These are phyloP conservation scores for Phasia obesa DNA, from an alignment of 2,888 invertebrate species.

Conservation along the genomic window DNA sequence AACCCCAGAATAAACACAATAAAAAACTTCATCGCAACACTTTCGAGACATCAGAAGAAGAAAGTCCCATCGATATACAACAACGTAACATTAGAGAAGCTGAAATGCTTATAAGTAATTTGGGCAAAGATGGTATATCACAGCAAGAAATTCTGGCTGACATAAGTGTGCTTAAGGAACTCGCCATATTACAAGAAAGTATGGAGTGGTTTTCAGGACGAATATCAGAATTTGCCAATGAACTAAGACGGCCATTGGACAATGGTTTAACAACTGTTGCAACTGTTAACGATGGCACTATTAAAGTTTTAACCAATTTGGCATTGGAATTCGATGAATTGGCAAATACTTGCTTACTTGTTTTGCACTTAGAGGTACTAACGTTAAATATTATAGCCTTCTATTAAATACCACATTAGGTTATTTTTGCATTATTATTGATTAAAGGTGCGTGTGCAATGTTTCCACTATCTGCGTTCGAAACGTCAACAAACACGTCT, in stretches of 20 bases:
- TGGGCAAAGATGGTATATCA: constrained; percentile 93
- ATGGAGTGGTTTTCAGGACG: constrained; percentile 92
- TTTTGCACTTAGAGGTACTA: constrained; percentile 94
- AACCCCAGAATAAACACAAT: constrained; percentile 74
- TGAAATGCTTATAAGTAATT: constrained; percentile 94
- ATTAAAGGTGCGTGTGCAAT: constrained; percentile 91
- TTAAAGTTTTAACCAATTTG: constrained; percentile 87
- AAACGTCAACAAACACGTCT: constrained; percentile 77
- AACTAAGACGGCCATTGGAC: constrained; percentile 84
- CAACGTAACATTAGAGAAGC: constrained; percentile 93
- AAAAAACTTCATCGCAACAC: constrained; percentile 79
- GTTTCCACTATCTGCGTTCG: constrained; percentile 94
- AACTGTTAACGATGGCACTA: constrained; percentile 84
- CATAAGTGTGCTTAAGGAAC: constrained; percentile 89
- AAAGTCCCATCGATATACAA: constrained; percentile 90
- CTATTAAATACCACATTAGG: too few relatives aligned
- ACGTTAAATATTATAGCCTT: neutral
- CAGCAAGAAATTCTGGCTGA: constrained; percentile 94
- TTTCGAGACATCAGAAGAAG: constrained; percentile 86
- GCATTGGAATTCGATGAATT: constrained; percentile 93
- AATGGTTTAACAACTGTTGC: constrained; percentile 78
- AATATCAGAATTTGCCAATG: constrained; percentile 85
- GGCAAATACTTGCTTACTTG: constrained; percentile 94
- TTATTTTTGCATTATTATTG: neutral
- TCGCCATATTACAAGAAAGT: constrained; percentile 96